Base-by-base conservation (phyloP, 2,797 vertebrate genomes). In the Bradypodion pumilum region DNA sequence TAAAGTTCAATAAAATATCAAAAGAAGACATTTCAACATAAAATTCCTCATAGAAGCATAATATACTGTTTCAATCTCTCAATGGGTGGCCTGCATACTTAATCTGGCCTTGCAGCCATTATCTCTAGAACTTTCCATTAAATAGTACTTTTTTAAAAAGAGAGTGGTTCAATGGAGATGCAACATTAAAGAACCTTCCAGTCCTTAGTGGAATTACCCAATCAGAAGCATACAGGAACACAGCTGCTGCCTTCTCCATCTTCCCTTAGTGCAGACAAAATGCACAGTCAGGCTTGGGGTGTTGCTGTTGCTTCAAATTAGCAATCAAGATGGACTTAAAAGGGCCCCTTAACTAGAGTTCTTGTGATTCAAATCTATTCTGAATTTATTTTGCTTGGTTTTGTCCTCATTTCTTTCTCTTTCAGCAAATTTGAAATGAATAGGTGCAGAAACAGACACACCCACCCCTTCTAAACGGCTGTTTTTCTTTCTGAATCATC, bases 401-500 rank as follows among this genome's bases (percentile, higher is more conserved):
- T 92, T 93, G 88, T 79, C 86, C 86, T 84, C 65, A 80, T 32
- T 62, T 84, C 74, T 79, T 85, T 40, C 77, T 59, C 85, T 89
- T 89, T 42, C 37, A 49, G 87, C 79, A 78, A 76, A 89, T 94
- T 93, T 78, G 90, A 87, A 95, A 94, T 94, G 90, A 95, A 89
- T 86, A 90, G 95, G 91, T 90, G 65, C 85, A 87, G 79, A 93
- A 94, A 93, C 37, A 79, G 90, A 91, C 90, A 91, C 65, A 91
- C 80, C 59, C 81, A 92, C 80, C 89, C 88, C 89, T 70, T 93
- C 89, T 92, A 95, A 90, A 92, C 77, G 85, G 90, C 81, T 84
- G 78, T 89, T 92, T 94, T 92, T 90, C 86, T 90, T 92, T 89
- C 93, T 92, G 93, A 95, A 90, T 87, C 84, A 81, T 91, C 86